phyloP scores from a whole-genome alignment of 2,797 vertebrate species.

The Toxotes lorentzi region DNA sequence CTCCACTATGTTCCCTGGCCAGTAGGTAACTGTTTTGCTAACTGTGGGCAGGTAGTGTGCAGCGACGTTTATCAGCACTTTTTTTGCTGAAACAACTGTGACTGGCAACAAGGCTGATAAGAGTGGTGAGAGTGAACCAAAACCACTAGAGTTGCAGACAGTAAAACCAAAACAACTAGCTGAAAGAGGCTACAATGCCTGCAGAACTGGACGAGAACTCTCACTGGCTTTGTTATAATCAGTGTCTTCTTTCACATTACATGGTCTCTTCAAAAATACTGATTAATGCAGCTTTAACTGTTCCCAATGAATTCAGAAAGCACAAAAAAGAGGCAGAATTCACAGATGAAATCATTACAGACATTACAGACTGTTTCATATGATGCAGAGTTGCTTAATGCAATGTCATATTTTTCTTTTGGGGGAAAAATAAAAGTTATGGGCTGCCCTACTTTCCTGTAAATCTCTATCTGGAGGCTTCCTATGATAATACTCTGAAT shows the following conservation, averaged over 20 bases:
- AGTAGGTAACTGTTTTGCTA: neutral
- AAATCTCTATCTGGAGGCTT: slow-evolving; percentile 61
- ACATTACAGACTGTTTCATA: slow-evolving; percentile 35
- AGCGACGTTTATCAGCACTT: neutral
- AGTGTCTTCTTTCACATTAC: neutral
- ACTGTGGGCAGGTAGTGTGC: neutral
- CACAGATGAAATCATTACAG: neutral
- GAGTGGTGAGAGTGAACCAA: neutral
- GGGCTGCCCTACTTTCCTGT: slow-evolving; percentile 53
- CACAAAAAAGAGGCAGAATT: neutral
- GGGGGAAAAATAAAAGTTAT: slow-evolving; percentile 16
- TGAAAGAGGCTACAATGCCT: neutral
- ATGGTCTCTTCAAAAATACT: neutral
- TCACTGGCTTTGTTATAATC: neutral
- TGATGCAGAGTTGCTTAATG: slow-evolving; percentile 26
- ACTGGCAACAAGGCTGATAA: neutral
- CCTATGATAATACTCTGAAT: slow-evolving; percentile 53
- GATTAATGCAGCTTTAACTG: slow-evolving; percentile 6
- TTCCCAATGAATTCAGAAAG: neutral
- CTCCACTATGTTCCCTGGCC: neutral
- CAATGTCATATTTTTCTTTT: slow-evolving; percentile 30
- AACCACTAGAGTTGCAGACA: no score
- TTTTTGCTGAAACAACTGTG: neutral
- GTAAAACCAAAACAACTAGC: neutral
- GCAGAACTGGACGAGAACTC: neutral